A percentile compares a stretch with the other conserved stretches of the same genome.
Conservation (phyloP, 1,140 invertebrate genomes). For the Drosophila pachea region DNA sequence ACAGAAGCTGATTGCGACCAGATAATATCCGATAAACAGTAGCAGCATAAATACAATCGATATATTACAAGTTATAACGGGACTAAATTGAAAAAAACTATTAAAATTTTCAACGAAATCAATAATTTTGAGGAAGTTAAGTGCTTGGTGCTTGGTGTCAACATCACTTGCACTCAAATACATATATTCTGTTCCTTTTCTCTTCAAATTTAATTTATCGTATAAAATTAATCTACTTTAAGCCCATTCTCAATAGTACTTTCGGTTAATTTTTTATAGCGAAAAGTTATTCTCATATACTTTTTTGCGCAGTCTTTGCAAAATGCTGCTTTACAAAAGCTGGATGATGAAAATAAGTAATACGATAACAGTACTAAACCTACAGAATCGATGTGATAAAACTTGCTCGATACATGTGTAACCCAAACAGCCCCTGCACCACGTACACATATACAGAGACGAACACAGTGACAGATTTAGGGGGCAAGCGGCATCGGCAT, state of each 20-base stretch:
- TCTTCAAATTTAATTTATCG: no score
- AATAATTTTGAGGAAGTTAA: no score
- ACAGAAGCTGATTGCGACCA: constrained; percentile 22
- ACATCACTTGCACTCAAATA: no score
- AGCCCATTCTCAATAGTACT: no score
- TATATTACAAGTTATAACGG: no score
- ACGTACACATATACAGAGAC: constrained; percentile 9
- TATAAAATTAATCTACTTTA: no score
- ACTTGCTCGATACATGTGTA: constrained; percentile 13
- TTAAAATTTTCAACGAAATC: no score
- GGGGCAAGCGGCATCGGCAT: constrained; percentile 38
- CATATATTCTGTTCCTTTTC: no score
- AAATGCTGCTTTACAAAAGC: constrained; percentile 17
- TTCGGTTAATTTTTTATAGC: no score
- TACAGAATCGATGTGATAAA: constrained; percentile 17
- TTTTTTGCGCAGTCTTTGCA: not conserved
- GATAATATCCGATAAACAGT: constrained; percentile 9
- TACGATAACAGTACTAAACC: constrained; percentile 19
- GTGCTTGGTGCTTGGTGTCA: no score
- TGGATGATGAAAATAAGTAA: constrained; percentile 1
- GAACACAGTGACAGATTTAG: not conserved
- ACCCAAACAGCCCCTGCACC: constrained; percentile 26
- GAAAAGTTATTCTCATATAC: no score
- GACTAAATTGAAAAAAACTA: no score
- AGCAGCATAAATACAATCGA: not conserved